These are phyloP conservation scores for Istiophorus platypterus DNA, from an alignment of 2,113 vertebrate species.

Conservation along the genomic window DNA sequence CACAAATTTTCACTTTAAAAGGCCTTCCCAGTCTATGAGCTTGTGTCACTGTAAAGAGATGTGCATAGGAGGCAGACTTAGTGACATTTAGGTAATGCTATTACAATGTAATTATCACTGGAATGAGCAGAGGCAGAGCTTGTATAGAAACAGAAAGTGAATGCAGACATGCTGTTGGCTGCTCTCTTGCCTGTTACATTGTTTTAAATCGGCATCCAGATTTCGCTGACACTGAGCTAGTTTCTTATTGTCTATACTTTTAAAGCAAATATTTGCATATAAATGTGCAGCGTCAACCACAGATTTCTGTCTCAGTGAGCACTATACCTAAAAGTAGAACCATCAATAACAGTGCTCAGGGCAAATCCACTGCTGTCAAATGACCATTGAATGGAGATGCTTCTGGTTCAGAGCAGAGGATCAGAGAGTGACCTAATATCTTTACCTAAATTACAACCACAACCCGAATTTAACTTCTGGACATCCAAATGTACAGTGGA, in stretches of 20 bases:
- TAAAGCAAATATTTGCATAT: conserved; percentile 49
- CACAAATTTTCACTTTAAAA: not conserved
- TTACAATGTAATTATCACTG: conserved; percentile 30
- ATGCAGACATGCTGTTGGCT: not conserved
- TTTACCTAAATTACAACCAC: conserved; percentile 32
- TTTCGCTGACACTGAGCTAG: conserved; percentile 2
- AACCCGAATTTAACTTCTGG: conserved; percentile 35
- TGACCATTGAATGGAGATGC: conserved; percentile 7
- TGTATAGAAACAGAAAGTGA: conserved; percentile 15
- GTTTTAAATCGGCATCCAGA: conserved; percentile 32
- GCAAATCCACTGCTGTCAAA: conserved; percentile 32
- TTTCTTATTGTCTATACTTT: conserved; percentile 1
- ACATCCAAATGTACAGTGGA: conserved; percentile 37
- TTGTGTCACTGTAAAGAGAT: not conserved
- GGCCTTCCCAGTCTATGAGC: not conserved
- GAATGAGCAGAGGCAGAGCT: conserved; percentile 15
- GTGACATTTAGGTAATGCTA: conserved; percentile 52
- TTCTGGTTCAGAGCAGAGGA: conserved; percentile 16
- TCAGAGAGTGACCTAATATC: conserved; percentile 13
- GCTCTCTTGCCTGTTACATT: not conserved
- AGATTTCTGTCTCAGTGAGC: conserved; percentile 36
- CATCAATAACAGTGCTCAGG: conserved; percentile 42
- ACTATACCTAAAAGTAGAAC: conserved; percentile 34
- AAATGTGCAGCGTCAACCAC: conserved; percentile 3
- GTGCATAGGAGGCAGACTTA: conserved; percentile 5